Base-by-base conservation (phyloP, 2,797 vertebrate genomes). In the Anomalospiza imberbis region DNA sequence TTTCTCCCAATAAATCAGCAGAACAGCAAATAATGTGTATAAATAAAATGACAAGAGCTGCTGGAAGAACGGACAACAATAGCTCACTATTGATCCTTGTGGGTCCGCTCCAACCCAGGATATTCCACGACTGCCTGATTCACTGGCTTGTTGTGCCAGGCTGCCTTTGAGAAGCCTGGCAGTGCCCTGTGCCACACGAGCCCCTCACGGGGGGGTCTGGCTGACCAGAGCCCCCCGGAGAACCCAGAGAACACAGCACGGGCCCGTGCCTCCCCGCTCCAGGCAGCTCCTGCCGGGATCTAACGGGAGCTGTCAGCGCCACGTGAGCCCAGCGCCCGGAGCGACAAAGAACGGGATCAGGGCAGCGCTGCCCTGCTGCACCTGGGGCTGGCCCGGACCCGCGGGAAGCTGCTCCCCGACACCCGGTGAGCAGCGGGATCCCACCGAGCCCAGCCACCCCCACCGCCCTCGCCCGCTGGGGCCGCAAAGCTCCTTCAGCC, bases 381-480 rank as follows among this genome's bases (percentile, higher is more conserved):
- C 57, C 25, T 0, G 28, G 4, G 36, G 29, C n/a, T 12, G 65
- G 10, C 61, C 14, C 24, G 38, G 53, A 4, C 31, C 19, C 7
- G 2, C 0, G 55, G 38, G 44, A 7, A 44, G 54, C 62, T 3
- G 53, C 66, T 71, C 57, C 36, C 15, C 74, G 5, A 9, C 25
- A 2, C 10, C 7, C 15, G 1, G 18, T 0, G 28, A 2, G 68
- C 25, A 15, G 3, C 0, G 19, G 40, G 42, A 60, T 9, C 17
- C 0, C 2, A 19, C 4, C 1, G 10, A 25, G 6, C 13, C 17
- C 34, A 8, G 54, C 51, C 47, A 22, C 36, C 42, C n/a, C n/a
- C n/a, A n/a, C n/a, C n/a, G n/a, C n/a, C 3, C n/a, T 4, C 28
- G 10, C 10, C 13, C 6, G 0, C 10, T 1, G 55, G 10, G 17